Base-by-base conservation (phyloP, 1,140 invertebrate species). In the Bombus picipes region DNA sequence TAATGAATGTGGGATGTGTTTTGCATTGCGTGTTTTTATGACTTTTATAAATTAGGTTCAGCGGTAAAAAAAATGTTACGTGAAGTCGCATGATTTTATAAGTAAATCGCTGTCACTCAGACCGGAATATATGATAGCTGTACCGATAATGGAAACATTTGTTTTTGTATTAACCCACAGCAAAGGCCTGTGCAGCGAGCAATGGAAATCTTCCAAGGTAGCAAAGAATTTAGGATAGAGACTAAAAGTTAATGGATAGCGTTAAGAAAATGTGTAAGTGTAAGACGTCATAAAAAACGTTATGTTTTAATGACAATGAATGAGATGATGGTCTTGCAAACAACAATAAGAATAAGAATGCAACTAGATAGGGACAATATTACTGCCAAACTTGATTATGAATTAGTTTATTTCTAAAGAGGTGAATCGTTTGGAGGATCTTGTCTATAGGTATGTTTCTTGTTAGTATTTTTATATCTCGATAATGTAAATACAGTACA, bases 301-400 rank as follows among this genome's bases (percentile, higher is more conserved):
- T 89, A 72, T 32, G 66, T 90, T 91, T 90, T 91, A 89, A 85
- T 74, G 70, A 85, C 62, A 88, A 74, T 71, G 73, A 89, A 83
- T 85, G 90, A 80, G 68, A 65, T 32, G 76, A 89, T 66, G 86
- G 85, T 89, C 85, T 90, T 93, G 88, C 92, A 90, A 92, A 89
- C 90, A 94, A 94, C 90, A 92, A 93, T 93, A 94, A 92, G 90
- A 92, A 93, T 92, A 94, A 92, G 91, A 92, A 93, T 92, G 92
- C 90, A 93, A 93, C 93, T 93, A 95, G 92, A 90, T 94, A 94
- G 92, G 92, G 94, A 95, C 94, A 95, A 95, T 95, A 95, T 92
- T 93, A 95, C 94, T 95, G 94, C 95, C 95, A 95, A 95, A 95
- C 92, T 95, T 84, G 92, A 94, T 92, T 94, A 92, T 93, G 92